These are phyloP conservation scores for Gallinago solitaria DNA, from an alignment of 2,797 vertebrate species.

Conservation along the genomic window DNA sequence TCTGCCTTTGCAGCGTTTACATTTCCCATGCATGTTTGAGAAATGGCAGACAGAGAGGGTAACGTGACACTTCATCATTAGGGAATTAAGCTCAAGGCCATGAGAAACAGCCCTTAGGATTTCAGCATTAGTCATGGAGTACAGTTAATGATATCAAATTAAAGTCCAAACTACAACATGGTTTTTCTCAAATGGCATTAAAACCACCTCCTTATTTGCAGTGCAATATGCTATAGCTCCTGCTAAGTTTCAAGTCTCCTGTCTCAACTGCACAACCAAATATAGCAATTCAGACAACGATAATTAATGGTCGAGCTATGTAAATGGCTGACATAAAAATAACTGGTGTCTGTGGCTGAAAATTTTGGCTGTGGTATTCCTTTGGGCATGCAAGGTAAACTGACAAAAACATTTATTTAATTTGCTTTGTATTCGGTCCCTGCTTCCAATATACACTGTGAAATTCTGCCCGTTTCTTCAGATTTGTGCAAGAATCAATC, in stretches of 20 bases:
- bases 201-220: neutral
- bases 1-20: neutral
- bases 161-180: slow-evolving; percentile 5
- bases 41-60: neutral
- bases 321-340: neutral
- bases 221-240: neutral
- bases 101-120: slow-evolving; percentile 9
- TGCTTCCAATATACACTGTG: neutral
- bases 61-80: neutral
- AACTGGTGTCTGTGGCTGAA: neutral
- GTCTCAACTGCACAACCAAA: neutral
- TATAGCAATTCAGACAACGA: neutral
- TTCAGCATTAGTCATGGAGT: slow-evolving; percentile 16
- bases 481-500: neutral
- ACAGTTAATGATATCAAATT: slow-evolving; percentile 4
- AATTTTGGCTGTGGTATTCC: neutral
- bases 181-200: slow-evolving; percentile 24
- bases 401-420: neutral
- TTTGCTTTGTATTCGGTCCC: neutral
- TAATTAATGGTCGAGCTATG: neutral
- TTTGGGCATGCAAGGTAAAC: neutral
- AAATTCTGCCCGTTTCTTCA: neutral
- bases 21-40: neutral
- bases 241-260: neutral
- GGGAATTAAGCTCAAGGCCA: neutral